Evolutionary conservation across 2,888 invertebrate species (phyloP).

Genomic region (Chrysolina americana): DNA sequence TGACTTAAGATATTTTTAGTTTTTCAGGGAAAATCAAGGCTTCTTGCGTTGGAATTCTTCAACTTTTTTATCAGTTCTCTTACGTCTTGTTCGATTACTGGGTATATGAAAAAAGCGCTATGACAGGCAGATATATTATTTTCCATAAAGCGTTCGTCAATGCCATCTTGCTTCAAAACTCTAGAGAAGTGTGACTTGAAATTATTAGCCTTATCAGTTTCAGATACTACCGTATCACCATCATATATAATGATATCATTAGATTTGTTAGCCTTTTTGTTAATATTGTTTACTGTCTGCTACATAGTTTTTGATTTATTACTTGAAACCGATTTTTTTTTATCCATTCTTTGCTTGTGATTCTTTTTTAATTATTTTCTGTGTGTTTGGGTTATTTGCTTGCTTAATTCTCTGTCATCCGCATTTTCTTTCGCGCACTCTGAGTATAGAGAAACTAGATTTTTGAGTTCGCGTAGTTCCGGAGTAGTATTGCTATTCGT

Average conservation of each 20-base stretch:
- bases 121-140: too few species aligned
- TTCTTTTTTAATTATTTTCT: not conserved
- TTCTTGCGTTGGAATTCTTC: too few species aligned
- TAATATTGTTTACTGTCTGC: not conserved
- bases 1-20: too few species aligned
- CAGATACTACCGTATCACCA: too few species aligned
- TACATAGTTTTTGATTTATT: slow-evolving; percentile 3
- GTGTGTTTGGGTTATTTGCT: slow-evolving; percentile 9
- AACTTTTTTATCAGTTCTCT: too few species aligned
- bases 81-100: too few species aligned
- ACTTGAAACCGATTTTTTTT: slow-evolving; percentile 2
- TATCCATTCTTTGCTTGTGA: not conserved
- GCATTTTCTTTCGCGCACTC: not conserved
- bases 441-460: not conserved
- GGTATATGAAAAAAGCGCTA: too few species aligned
- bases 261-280: not conserved
- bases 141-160: too few species aligned
- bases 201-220: slow-evolving; percentile 4
- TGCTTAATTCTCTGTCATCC: not conserved
- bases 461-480: not conserved
- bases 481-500: not conserved
- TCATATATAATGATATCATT: slow-evolving; percentile 2
- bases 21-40: too few species aligned
- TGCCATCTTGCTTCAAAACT: too few species aligned
- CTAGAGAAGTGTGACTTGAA: not conserved